Evolutionary conservation across 2,113 vertebrate species (phyloP).

Genomic region (Paratilapia polleni): DNA sequence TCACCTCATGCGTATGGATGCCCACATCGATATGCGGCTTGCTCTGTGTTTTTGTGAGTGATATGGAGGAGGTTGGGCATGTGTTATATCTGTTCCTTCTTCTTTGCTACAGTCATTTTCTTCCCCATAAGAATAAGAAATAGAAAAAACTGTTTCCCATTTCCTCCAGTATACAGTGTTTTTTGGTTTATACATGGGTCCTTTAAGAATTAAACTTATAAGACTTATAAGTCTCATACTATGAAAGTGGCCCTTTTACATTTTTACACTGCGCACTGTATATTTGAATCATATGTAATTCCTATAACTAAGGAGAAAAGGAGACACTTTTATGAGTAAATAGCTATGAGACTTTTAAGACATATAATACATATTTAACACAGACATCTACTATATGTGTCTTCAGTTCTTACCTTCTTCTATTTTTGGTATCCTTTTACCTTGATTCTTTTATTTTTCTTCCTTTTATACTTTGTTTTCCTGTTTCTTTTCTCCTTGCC

Average conservation of each 20-base stretch:
- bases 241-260: background rate
- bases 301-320: too few species aligned
- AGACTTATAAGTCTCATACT: accelerated
- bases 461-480: background rate
- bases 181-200: background rate
- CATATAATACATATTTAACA: background rate
- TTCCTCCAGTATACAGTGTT: background rate
- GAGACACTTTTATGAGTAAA: background rate
- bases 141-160: background rate
- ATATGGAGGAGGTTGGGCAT: background rate
- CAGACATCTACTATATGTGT: background rate
- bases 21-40: conserved; percentile 24
- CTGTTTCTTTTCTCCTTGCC: background rate
- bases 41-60: background rate
- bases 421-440: background rate
- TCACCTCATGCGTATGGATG: conserved; percentile 58
- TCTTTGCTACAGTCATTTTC: background rate
- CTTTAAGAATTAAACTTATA: background rate
- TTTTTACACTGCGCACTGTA: background rate
- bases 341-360: background rate
- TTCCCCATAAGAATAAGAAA: background rate
- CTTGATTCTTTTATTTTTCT: background rate
- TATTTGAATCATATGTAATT: background rate
- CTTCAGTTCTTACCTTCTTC: background rate
- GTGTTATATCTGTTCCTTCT: background rate